Evolutionary conservation across 2,888 invertebrate genomes (phyloP), one percentile per base, ranked within the genome.

Genomic region (Rhingia rostrata): DNA sequence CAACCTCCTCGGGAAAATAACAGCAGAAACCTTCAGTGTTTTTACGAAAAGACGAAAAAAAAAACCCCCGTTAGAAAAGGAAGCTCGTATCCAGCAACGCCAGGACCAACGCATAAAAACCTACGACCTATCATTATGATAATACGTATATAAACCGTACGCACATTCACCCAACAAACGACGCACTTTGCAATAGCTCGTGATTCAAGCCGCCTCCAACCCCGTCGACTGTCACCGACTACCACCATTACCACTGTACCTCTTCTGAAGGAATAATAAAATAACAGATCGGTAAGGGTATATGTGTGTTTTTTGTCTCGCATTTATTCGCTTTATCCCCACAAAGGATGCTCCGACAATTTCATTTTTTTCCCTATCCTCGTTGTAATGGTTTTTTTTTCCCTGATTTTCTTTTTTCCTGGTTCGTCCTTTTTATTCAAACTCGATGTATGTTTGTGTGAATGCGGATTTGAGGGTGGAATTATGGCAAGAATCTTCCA

Each of bases 41-140:
- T 49, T 79, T 56, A 39, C 30, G 56, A n/a, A 66, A 56, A 58
- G 2, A 22, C 22, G 2, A 22, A 22, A 22, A 2, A 22, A 22
- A 22, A 22, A 22, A 22, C 1, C 1, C 1, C 22, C 22, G 22
- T 22, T 2, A 58, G 66, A 51, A 51, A 33, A 9, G 61, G 61
- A 66, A 66, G 54, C 60, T 66, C 35, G 7, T 22, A 22, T 45
- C 49, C 33, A 43, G 22, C 33, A 45, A 6, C 39, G 47, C 45
- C 45, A 75, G 69, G 75, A 56, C 10, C 49, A 51, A 77, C 70
- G 22, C 22, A 84, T 79, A 84, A 84, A 81, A 84, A 79, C 69
- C 58, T 79, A 79, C 79, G 83, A 74, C 64, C 83, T 69, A 84
- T 74, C 83, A 79, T 84, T 84, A 79, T 79, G 79, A 84, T 84